These are phyloP conservation scores for Caretta caretta DNA, from an alignment of 2,113 vertebrate species.

Conservation along the genomic window DNA sequence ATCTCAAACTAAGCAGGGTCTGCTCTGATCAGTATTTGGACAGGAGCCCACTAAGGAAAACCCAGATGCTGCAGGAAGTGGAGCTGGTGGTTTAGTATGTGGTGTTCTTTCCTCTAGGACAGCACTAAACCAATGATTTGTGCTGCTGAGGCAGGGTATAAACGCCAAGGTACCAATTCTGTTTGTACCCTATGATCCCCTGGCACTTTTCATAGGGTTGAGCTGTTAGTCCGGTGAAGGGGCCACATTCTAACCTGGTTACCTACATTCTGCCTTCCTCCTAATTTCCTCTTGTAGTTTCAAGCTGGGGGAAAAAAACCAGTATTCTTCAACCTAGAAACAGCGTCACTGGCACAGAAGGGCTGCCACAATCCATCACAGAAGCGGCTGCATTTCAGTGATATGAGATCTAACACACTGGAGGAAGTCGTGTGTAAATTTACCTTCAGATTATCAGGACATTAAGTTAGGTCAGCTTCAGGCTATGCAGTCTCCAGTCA, in stretches of 20 bases:
- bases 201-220: neutral
- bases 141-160: neutral
- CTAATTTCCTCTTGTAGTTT: neutral
- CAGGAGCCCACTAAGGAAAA: neutral
- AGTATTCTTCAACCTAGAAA: neutral
- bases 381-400: neutral
- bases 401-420: neutral
- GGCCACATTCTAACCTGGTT: neutral
- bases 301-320: neutral
- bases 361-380: neutral
- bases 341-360: neutral
- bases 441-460: neutral
- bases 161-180: neutral
- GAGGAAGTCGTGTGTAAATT: neutral
- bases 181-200: neutral
- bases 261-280: neutral
- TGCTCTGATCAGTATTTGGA: neutral
- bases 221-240: neutral
- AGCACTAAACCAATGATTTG: neutral
- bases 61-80: neutral
- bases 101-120: rapidly evolving
- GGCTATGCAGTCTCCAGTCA: neutral
- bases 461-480: rapidly evolving
- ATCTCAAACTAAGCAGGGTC: neutral
- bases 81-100: neutral